Percentiles rank a stretch among this genome's conserved stretches.
phyloP scores from a whole-genome alignment of 2,113 vertebrate species.

The Vicugna pacos region DNA sequence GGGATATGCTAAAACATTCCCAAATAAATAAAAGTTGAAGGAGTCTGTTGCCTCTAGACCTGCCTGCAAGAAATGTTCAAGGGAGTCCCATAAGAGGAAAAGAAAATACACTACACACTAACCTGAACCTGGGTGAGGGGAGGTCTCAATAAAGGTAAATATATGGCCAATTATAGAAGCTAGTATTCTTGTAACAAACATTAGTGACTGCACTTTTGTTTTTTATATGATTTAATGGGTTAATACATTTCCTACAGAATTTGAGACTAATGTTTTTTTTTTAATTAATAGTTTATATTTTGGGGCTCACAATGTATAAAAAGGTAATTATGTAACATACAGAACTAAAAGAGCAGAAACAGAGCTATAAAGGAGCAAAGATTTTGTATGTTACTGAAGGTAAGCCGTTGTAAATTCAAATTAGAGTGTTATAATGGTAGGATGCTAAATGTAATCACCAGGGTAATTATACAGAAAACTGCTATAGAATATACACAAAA shows the following conservation, averaged over 20 bases:
- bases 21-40: neutral
- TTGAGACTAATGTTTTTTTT: neutral
- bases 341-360: neutral
- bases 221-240: neutral
- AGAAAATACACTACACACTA: neutral
- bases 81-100: rapidly evolving
- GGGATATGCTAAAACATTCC: neutral
- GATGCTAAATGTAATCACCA: neutral
- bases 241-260: neutral
- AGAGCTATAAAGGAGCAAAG: neutral
- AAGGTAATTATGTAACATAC: neutral
- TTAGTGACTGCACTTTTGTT: neutral
- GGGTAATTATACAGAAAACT: neutral
- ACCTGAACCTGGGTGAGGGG: neutral
- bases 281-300: neutral
- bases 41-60: neutral
- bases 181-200: neutral
- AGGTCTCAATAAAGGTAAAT: neutral
- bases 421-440: neutral
- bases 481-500: neutral
- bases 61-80: neutral
- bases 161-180: neutral
- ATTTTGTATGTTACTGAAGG: neutral
- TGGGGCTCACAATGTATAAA: neutral
- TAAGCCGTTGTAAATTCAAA: neutral